These are phyloP conservation scores for Stegophylla sp. DNA, from an alignment of 2,888 invertebrate species.

Conservation along the genomic window DNA sequence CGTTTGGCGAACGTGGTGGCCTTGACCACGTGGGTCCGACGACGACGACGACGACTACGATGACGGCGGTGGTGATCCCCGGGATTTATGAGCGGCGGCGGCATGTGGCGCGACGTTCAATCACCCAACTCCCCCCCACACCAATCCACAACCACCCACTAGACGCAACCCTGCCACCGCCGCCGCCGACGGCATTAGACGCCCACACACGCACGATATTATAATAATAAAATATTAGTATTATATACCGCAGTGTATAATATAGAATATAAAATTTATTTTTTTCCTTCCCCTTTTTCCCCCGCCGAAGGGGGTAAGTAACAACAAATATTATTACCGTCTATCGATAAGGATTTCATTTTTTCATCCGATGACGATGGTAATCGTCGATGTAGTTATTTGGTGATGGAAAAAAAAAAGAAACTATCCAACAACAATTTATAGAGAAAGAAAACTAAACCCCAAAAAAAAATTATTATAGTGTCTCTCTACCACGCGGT, in stretches of 20 bases:
- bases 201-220: slow-evolving; percentile 3
- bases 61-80: slow-evolving; percentile 4
- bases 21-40: slow-evolving; percentile 52
- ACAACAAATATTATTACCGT: slow-evolving; percentile 13
- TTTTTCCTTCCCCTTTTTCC: neutral
- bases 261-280: no score
- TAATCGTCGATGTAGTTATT: no score
- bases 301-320: slow-evolving; percentile 1
- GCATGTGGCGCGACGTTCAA: slow-evolving; percentile 21
- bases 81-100: slow-evolving; percentile 24
- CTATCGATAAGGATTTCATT: slow-evolving; percentile 10
- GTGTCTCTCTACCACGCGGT: no score
- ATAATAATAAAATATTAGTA: neutral
- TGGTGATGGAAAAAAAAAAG: no score
- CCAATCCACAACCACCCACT: neutral
- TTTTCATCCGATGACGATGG: neutral
- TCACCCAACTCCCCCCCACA: neutral
- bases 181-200: neutral
- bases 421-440: no score
- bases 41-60: neutral
- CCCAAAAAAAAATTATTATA: no score
- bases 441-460: no score
- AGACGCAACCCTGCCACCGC: neutral
- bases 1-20: slow-evolving; percentile 39
- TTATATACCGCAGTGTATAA: neutral